These are phyloP conservation scores for Apotomis betuletana DNA, from an alignment of 2,888 invertebrate species.

Conservation along the genomic window DNA sequence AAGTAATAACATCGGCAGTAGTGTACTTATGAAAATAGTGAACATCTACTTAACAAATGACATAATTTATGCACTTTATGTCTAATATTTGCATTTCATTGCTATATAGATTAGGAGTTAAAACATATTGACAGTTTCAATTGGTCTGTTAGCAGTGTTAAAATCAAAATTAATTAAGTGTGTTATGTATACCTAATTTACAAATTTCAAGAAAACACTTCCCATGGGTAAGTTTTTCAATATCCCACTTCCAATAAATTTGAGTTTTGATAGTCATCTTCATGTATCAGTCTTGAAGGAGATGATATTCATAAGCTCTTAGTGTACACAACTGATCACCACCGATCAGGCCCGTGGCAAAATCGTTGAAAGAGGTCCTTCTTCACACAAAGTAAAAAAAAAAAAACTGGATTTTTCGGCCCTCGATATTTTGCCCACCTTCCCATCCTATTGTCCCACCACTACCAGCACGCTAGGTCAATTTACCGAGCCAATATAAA, in stretches of 20 bases:
- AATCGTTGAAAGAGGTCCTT: no score
- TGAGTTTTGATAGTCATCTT: not conserved
- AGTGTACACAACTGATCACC: no score
- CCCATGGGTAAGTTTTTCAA: constrained; percentile 11
- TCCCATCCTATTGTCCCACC: no score
- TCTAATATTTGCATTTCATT: constrained; percentile 5
- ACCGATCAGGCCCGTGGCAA: no score
- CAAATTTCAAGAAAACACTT: constrained; percentile 5
- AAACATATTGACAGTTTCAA: constrained; percentile 34
- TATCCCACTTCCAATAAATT: constrained; percentile 30
- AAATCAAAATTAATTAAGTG: constrained; percentile 32
- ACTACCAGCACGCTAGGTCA: no score
- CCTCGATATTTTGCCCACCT: no score
- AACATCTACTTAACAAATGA: no score
- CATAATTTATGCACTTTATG: not conserved
- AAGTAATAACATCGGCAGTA: no score
- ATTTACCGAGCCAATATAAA: no score
- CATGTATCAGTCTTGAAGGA: not conserved
- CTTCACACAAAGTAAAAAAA: no score
- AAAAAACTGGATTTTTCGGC: no score
- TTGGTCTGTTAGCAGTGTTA: constrained; percentile 4
- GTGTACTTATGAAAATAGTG: no score
- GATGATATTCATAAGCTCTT: not conserved
- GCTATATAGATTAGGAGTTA: constrained; percentile 33
- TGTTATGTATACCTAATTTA: constrained; percentile 14